Base-by-base conservation (phyloP, 2,888 invertebrate species). In the Agrochola circellaris region DNA sequence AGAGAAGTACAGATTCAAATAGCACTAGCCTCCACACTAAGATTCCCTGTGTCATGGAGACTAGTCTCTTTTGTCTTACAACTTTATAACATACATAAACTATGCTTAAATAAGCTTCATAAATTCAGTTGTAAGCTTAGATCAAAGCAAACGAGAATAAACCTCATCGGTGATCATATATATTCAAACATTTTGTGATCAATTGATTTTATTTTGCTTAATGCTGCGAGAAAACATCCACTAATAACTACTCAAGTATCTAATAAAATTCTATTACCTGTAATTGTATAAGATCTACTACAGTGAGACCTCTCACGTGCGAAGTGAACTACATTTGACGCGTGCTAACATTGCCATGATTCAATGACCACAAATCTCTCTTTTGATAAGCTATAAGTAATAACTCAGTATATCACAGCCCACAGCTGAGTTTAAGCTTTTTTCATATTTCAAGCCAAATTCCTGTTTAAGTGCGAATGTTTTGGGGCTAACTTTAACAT, bases 311-410 rank as follows among this genome's bases (percentile, higher is more conserved):
- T 64, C 42, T 62, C 79, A 79, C 82, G 68, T 72, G 9, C 51
- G 0, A 20, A 56, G 2, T 65, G 71, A 56, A 65, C 60, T 72
- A 72, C 68, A 72, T 83, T 71, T 26, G 45, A 56, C 0, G 20
- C 26, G 26, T 60, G 17, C 20, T 38, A 17, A 48, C 54, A 56
- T 48, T 23, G 38, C n/a, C 30, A 13, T 17, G 30, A 62, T 61
- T 77, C 60, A 56, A 62, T 64, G 6, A 65, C 58, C 23, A 62
- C 60, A 65, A 76, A 76, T 75, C 77, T 77, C 56, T 77, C 77
- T 58, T 48, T 13, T 20, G 75, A 71, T 8, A 9, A 60, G 17
- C 17, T 38, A 17, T 23, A 20, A 23, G 34, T 34, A 23, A 56
- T 48, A 60, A 45, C 20, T 70, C 8, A n/a, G 30, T 1, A 0